Percentiles rank a stretch among this genome's conserved stretches.
Evolutionary conservation across 2,113 vertebrate genomes (phyloP).

Genomic region (Hylia prasina): DNA sequence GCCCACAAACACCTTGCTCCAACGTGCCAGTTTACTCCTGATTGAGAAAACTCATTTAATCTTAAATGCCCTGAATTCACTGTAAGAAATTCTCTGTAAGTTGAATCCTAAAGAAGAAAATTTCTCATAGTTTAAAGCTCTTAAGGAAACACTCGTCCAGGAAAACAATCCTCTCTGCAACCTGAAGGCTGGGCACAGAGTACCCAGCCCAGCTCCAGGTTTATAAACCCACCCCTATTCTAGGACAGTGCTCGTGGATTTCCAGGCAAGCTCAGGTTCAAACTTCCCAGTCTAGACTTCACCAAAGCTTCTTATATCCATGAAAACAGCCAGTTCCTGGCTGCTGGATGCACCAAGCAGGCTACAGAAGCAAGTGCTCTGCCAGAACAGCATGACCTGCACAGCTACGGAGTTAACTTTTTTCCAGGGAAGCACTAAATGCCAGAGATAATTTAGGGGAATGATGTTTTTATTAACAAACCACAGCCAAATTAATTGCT

Average conservation of each 20-base stretch:
- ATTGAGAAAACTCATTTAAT: neutral
- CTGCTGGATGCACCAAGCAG: neutral
- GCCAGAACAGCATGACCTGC: neutral
- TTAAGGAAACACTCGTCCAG: neutral
- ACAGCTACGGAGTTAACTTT: neutral
- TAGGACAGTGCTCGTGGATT: neutral
- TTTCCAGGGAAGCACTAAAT: neutral
- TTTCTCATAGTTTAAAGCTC: neutral
- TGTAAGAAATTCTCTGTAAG: neutral
- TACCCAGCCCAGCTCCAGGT: neutral
- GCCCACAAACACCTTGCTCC: neutral
- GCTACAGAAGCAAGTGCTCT: neutral
- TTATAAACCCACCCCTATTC: neutral
- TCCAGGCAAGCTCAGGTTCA: neutral
- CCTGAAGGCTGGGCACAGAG: neutral
- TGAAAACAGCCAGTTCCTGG: neutral
- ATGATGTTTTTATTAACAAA: neutral
- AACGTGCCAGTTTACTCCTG: neutral
- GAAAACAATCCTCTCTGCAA: neutral
- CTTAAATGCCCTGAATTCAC: neutral
- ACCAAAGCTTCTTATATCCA: neutral
- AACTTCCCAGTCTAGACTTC: neutral
- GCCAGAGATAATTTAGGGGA: neutral
- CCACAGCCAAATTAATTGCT: neutral
- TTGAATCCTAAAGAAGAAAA: neutral